Evolutionary conservation across 2,888 invertebrate genomes (phyloP).

Genomic region (Lordiphosa andalusiaca): DNA sequence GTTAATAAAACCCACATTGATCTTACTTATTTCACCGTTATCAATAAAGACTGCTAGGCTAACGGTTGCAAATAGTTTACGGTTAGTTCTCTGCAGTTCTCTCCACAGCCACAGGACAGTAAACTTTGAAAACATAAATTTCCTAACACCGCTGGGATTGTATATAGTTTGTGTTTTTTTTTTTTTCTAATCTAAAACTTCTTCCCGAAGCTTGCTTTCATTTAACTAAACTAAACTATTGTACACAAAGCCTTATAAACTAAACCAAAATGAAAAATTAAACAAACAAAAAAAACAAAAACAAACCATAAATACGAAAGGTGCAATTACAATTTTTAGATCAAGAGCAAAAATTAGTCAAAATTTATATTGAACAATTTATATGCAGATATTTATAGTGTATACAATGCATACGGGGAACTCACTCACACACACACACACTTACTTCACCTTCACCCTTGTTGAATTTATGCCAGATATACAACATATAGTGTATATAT

Average conservation of each 20-base stretch:
- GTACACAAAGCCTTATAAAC: conserved; percentile 22
- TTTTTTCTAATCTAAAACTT: too few relatives aligned
- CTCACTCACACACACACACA: conserved; percentile 8
- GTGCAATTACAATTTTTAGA: conserved; percentile 68
- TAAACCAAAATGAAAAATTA: conserved; percentile 18
- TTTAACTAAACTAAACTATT: neutral
- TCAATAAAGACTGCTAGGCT: too few relatives aligned
- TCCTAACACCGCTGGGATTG: too few relatives aligned
- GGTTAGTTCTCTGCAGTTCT: too few relatives aligned
- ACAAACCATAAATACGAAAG: conserved; percentile 38
- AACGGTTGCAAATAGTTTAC: too few relatives aligned
- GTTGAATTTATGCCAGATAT: conserved; percentile 13
- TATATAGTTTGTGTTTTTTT: too few relatives aligned
- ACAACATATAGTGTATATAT: conserved; percentile 28
- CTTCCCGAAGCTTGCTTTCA: neutral
- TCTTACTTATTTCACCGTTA: too few relatives aligned
- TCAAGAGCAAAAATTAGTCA: conserved; percentile 51
- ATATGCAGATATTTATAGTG: conserved; percentile 16
- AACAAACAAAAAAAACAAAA: too few relatives aligned
- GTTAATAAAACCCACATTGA: too few relatives aligned
- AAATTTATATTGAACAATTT: conserved; percentile 56
- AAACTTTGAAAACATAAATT: too few relatives aligned
- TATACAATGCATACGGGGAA: neutral
- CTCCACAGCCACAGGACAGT: too few relatives aligned
- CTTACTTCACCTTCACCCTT: conserved; percentile 8